Conservation (phyloP, 2,888 invertebrate species). For the Hoplodrina ambigua region DNA sequence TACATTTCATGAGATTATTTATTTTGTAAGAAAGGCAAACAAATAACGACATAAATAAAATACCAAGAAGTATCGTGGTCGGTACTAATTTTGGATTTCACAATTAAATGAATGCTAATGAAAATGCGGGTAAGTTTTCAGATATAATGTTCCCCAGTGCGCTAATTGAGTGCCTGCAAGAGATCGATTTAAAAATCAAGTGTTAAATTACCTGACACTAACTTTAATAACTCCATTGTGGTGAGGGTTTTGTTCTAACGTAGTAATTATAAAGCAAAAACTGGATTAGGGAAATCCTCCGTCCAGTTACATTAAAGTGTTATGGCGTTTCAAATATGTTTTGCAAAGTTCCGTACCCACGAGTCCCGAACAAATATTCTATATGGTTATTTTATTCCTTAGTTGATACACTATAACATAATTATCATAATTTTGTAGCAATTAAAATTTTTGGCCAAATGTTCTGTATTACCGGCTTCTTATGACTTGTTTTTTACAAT, state of each 20-base stretch:
- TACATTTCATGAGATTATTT: too few species aligned
- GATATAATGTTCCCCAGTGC: slow-evolving; percentile 14
- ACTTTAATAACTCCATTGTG: slow-evolving; percentile 47
- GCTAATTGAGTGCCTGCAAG: slow-evolving; percentile 15
- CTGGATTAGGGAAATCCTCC: slow-evolving; percentile 40
- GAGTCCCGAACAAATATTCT: neutral
- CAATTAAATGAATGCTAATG: slow-evolving; percentile 20
- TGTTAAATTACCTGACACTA: neutral
- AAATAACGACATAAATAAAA: slow-evolving; percentile 2
- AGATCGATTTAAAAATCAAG: slow-evolving; percentile 14
- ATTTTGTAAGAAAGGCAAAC: neutral
- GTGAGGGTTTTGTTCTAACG: slow-evolving; percentile 25
- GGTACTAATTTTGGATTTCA: slow-evolving; percentile 31
- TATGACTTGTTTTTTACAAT: slow-evolving; percentile 6
- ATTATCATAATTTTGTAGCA: neutral
- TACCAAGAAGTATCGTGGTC: too few species aligned
- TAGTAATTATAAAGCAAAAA: slow-evolving; percentile 33
- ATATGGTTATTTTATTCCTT: neutral
- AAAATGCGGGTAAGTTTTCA: slow-evolving; percentile 44
- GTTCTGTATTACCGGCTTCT: slow-evolving; percentile 24
- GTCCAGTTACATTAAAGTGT: slow-evolving; percentile 3
- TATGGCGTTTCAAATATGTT: slow-evolving; percentile 13
- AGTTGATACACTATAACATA: neutral
- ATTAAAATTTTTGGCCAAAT: neutral
- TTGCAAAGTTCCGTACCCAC: slow-evolving; percentile 35